phyloP scores from a whole-genome alignment of 2,888 invertebrate species.

The Brachyptera putata region DNA sequence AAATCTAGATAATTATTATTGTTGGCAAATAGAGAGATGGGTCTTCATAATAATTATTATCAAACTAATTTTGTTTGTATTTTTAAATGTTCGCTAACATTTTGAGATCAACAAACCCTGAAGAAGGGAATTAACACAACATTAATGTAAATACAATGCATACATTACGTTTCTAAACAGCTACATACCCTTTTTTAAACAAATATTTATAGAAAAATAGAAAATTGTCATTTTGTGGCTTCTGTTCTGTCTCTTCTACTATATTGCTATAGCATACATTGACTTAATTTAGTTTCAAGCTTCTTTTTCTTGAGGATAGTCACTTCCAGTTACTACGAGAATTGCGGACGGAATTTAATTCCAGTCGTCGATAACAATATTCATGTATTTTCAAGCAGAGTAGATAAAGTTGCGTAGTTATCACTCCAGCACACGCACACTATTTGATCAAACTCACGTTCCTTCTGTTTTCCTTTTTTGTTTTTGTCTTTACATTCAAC shows the following conservation, averaged over 20 bases:
- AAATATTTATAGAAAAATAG: background rate
- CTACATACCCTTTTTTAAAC: background rate
- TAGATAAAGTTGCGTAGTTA: too few relatives aligned
- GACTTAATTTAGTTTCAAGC: background rate
- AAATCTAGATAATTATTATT: background rate
- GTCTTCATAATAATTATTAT: background rate
- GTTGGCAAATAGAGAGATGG: background rate
- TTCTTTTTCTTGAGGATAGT: background rate
- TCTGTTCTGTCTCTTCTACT: background rate
- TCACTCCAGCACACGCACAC: constrained; percentile 6
- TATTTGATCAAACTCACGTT: background rate
- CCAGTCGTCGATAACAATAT: too few relatives aligned
- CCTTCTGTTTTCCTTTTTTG: constrained; percentile 10
- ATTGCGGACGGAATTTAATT: background rate
- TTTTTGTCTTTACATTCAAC: background rate
- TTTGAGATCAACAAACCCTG: constrained; percentile 33
- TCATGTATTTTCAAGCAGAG: too few relatives aligned
- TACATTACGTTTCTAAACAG: background rate
- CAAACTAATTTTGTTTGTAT: background rate
- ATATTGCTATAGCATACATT: too few relatives aligned
- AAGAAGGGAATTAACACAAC: constrained; percentile 25
- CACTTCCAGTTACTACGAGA: background rate
- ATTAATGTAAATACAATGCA: constrained; percentile 24
- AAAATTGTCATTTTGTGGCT: background rate
- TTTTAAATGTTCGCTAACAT: constrained; percentile 29